Base-by-base conservation (phyloP, 2,113 vertebrate genomes). In the Eptesicus fuscus region DNA sequence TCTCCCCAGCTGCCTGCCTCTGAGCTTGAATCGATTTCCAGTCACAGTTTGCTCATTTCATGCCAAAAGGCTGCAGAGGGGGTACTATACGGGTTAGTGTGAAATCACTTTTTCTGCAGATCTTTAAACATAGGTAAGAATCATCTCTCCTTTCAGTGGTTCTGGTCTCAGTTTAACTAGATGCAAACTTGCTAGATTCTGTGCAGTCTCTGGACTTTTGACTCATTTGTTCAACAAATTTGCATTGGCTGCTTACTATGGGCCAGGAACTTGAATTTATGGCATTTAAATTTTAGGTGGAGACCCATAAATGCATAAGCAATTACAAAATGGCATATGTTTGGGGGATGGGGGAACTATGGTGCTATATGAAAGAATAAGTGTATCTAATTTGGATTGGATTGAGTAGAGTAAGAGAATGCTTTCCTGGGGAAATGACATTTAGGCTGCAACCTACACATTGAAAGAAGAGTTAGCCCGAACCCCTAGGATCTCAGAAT, bases 21-120 rank as follows among this genome's bases (percentile, higher is more conserved):
- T 88, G 92, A 96, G 92, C 85, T 25, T 37, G 56, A 96, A 97
- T 97, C 25, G 40, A 97, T 97, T 97, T 96, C 96, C 35, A 7
- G 90, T 93, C 95, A 95, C 84, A 92, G 77, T 95, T 95, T 92
- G 91, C 73, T 65, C 77, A 95, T 95, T 97, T 97, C 95, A 88
- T 93, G 94, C 94, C 94, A 49, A 95, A 90, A 95, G 84, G 13
- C 90, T 83, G 49, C 61, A 49, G 35, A 14, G 22, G 59, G 71
- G 40, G 0, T 47, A 65, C 56, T 47, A 14, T 47, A 25, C 56
- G 17, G 51, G 73, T 61, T 42, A 47, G 67, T 88, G 82, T 95
- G 94, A 96, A 97, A 97, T 95, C 94, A 83, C 42, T 93, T 63
- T 73, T 85, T 84, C 77, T 88, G 88, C 78, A 94, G 49, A 76